phyloP scores from a whole-genome alignment of 2,888 invertebrate species.

The Andrena fulva region DNA sequence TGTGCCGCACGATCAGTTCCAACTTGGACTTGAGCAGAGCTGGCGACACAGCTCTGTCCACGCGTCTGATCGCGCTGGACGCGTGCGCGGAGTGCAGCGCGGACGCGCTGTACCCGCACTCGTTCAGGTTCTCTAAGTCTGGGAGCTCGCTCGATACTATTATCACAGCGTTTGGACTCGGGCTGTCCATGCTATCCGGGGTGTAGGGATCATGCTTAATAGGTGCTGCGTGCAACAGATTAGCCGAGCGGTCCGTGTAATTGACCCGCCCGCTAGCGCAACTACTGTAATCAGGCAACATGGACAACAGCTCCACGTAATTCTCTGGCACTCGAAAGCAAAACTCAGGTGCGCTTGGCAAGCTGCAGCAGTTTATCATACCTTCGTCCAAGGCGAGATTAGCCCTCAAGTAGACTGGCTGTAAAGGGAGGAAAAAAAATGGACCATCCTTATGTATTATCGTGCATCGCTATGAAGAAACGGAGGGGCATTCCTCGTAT shows the following conservation, averaged over 20 bases:
- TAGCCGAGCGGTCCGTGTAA: slow-evolving; percentile 83
- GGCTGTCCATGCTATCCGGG: slow-evolving; percentile 93
- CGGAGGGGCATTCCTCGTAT: slow-evolving; percentile 45
- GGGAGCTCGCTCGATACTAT: slow-evolving; percentile 68
- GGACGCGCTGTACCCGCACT: slow-evolving; percentile 31
- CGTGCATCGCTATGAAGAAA: slow-evolving; percentile 57
- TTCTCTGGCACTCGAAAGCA: slow-evolving; percentile 83
- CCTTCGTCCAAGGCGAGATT: slow-evolving; percentile 91
- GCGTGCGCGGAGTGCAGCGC: slow-evolving; percentile 33
- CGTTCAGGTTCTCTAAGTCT: slow-evolving; percentile 69
- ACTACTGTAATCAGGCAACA: slow-evolving; percentile 83
- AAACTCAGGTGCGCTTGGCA: slow-evolving; percentile 78
- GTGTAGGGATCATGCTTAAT: slow-evolving; percentile 90
- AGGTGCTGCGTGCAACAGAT: slow-evolving; percentile 86
- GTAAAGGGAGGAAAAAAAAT: slow-evolving; percentile 84
- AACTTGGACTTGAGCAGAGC: slow-evolving; percentile 80
- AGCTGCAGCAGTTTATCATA: slow-evolving; percentile 89
- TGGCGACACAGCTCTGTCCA: slow-evolving; percentile 80
- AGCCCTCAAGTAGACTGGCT: slow-evolving; percentile 93
- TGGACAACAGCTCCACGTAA: slow-evolving; percentile 80
- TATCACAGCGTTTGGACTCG: slow-evolving; percentile 86
- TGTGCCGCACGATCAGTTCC: slow-evolving; percentile 77
- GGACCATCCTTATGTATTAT: slow-evolving; percentile 69
- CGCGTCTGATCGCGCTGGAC: slow-evolving; percentile 50
- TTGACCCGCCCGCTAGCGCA: slow-evolving; percentile 82